phyloP scores from a whole-genome alignment of 2,888 invertebrate species.

The Drosophila maculinotata region DNA sequence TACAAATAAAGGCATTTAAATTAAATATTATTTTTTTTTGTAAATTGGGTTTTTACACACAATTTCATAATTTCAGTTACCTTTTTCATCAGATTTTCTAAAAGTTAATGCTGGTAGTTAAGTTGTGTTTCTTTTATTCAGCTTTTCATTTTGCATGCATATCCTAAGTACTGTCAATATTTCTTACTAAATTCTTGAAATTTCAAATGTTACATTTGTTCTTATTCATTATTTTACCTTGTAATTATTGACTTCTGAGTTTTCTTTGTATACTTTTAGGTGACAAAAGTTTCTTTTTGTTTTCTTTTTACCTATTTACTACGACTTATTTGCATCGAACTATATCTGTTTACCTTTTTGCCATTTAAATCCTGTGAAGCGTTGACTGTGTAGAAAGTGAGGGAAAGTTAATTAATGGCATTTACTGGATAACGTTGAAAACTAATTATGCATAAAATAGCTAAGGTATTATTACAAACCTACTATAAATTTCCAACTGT shows the following conservation, averaged over 20 bases:
- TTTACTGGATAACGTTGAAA: constrained; percentile 73
- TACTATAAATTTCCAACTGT: constrained; percentile 75
- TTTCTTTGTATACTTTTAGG: too few species aligned
- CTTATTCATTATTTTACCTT: too few species aligned
- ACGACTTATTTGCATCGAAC: background rate
- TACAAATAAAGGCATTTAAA: background rate
- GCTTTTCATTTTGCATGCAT: too few species aligned
- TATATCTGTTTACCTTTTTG: background rate
- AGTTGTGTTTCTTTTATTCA: background rate
- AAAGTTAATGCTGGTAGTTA: background rate
- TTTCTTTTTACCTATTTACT: background rate
- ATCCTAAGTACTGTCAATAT: too few species aligned
- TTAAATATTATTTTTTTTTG: background rate
- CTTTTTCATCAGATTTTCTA: background rate
- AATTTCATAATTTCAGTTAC: too few species aligned
- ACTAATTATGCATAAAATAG: constrained; percentile 81
- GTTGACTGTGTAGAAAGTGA: constrained; percentile 17
- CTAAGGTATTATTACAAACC: constrained; percentile 77
- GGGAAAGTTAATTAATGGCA: constrained; percentile 73
- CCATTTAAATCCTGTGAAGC: constrained; percentile 17
- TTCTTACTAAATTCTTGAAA: too few species aligned
- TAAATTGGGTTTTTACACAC: background rate
- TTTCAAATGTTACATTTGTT: too few species aligned
- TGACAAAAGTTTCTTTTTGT: too few species aligned
- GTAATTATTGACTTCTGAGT: too few species aligned